Percentiles rank a stretch among this genome's conserved stretches.
Evolutionary conservation across 92 coral and sea anemone species (phyloP).

Genomic region (Epizoanthus illoricatus): DNA sequence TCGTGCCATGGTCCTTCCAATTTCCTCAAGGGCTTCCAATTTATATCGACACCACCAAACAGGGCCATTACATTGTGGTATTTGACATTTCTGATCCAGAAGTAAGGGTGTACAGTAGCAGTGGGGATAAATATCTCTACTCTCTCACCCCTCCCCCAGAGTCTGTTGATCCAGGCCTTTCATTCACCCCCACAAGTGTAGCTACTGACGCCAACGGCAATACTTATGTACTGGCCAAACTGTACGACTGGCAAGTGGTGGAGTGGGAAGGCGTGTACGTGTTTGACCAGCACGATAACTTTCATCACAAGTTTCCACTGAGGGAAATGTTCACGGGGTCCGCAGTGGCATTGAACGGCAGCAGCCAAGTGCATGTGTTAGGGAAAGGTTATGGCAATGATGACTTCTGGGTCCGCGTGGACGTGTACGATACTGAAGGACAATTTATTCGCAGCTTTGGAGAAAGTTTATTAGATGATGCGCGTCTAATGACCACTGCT

Average conservation of each 20-base stretch:
- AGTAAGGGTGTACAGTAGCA: slow-evolving; percentile 27
- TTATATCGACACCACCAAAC: slow-evolving; percentile 20
- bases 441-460: slow-evolving; percentile 30
- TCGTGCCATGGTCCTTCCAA: slow-evolving; percentile 23
- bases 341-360: slow-evolving; percentile 10
- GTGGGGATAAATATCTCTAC: slow-evolving; percentile 24
- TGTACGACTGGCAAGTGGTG: no score
- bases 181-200: neutral
- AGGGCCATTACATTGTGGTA: slow-evolving; percentile 34
- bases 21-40: neutral
- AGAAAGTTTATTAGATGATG: neutral
- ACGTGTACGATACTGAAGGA: slow-evolving; percentile 38
- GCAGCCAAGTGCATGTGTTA: slow-evolving; percentile 12
- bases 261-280: neutral
- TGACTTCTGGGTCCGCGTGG: slow-evolving; percentile 4
- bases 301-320: slow-evolving; percentile 10
- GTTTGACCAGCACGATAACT: slow-evolving; percentile 17
- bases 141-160: slow-evolving; percentile 1
- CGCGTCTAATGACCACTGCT: slow-evolving; percentile 28
- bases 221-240: slow-evolving; percentile 11
- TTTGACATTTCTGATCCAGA: slow-evolving; percentile 6
- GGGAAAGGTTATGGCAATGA: no score
- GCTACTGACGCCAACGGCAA: neutral
- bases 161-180: neutral
- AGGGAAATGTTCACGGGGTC: neutral